Conservation (phyloP, 2,797 vertebrate genomes). For the Sebastes dallii region DNA sequence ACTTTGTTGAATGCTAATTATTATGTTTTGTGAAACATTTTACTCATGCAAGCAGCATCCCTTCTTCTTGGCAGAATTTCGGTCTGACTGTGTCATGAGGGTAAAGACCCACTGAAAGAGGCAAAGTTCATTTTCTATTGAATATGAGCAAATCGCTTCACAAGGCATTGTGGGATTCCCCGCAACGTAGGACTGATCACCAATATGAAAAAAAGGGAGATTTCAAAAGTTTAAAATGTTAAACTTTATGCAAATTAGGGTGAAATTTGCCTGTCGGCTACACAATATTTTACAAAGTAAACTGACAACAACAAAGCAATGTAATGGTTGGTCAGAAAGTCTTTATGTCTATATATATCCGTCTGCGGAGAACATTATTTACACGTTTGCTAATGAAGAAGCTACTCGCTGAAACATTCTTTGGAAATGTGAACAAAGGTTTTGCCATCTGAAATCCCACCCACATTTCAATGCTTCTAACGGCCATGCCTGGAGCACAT, state of each 20-base stretch:
- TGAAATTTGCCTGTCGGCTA: neutral
- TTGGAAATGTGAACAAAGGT: too few relatives aligned
- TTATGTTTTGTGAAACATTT: neutral
- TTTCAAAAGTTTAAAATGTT: neutral
- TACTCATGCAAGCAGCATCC: neutral
- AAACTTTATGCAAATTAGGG: neutral
- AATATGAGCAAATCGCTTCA: neutral
- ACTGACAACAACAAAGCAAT: neutral
- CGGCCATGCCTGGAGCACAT: too few relatives aligned
- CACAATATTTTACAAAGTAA: too few relatives aligned
- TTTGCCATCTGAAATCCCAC: too few relatives aligned
- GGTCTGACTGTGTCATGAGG: neutral
- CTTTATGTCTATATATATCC: neutral
- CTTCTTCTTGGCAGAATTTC: neutral
- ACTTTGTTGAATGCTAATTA: neutral
- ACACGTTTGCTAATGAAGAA: too few relatives aligned
- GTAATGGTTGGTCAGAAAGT: neutral
- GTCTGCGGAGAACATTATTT: neutral
- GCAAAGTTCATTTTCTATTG: neutral
- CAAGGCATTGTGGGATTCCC: neutral
- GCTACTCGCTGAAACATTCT: too few relatives aligned
- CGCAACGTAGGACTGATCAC: neutral
- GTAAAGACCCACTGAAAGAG: neutral
- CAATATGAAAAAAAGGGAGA: neutral
- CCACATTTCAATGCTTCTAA: too few relatives aligned